These are phyloP conservation scores for Balearica regulorum DNA, from an alignment of 2,797 vertebrate species.

Conservation along the genomic window DNA sequence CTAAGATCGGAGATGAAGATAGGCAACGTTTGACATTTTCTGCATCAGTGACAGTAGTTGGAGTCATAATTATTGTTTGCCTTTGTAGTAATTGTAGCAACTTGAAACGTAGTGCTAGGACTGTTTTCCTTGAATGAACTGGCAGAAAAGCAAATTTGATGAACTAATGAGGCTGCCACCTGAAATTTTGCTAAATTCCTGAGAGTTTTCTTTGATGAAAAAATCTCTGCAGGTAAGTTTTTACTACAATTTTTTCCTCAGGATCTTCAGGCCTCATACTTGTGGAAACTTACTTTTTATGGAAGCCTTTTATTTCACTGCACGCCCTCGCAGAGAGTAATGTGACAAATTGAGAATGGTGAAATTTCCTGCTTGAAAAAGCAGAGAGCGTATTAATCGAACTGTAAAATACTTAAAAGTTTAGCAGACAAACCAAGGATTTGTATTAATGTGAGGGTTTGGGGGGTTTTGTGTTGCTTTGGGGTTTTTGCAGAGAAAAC, in stretches of 20 bases:
- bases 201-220: neutral
- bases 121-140: neutral
- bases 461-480: neutral
- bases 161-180: neutral
- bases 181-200: neutral
- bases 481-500: neutral
- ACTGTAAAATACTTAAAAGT: neutral
- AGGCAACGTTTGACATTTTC: no score
- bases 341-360: neutral
- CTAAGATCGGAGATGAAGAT: no score
- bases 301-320: neutral
- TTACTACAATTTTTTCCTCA: neutral
- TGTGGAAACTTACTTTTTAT: neutral
- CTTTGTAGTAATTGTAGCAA: no score
- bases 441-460: neutral
- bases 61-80: neutral
- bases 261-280: neutral
- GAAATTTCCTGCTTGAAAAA: neutral
- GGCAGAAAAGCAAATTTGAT: neutral
- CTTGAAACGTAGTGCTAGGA: neutral
- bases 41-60: no score
- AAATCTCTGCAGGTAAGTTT: neutral
- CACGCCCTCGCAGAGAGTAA: neutral
- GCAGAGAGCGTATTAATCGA: neutral
- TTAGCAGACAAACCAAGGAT: neutral